phyloP scores from a whole-genome alignment of 2,797 vertebrate species.

The Lateolabrax maculatus region DNA sequence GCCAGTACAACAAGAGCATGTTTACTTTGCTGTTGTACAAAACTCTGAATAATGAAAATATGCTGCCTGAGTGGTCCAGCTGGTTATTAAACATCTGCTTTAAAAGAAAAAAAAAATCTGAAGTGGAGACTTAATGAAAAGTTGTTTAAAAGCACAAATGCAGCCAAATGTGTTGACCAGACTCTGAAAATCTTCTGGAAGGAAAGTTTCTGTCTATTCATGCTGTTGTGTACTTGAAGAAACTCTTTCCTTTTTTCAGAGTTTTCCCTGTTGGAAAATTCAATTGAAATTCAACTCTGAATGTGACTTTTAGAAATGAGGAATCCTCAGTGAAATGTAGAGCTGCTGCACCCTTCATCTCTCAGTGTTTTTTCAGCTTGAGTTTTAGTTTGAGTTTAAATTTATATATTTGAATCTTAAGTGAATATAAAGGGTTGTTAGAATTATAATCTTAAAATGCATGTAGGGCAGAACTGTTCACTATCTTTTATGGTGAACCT shows the following conservation, averaged over 20 bases:
- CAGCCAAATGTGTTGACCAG: background rate
- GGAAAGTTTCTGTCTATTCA: conserved; percentile 4
- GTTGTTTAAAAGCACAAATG: too few relatives aligned
- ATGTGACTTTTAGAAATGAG: too few relatives aligned
- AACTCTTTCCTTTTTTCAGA: too few relatives aligned
- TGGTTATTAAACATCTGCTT: too few relatives aligned
- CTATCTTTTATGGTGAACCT: too few relatives aligned
- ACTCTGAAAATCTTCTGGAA: background rate
- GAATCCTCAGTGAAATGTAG: conserved; percentile 24
- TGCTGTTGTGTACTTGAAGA: background rate
- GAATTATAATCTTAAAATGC: background rate
- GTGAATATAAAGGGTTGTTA: background rate
- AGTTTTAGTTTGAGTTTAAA: conserved; percentile 4
- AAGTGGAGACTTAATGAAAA: too few relatives aligned
- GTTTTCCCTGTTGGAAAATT: background rate
- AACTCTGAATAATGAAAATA: background rate
- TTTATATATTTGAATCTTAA: background rate
- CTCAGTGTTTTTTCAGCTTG: too few relatives aligned
- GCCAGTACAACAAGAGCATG: background rate
- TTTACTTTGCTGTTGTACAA: background rate
- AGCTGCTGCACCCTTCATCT: too few relatives aligned
- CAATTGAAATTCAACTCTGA: too few relatives aligned
- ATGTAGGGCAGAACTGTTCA: too few relatives aligned
- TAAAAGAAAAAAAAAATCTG: too few relatives aligned
- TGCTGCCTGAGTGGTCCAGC: background rate